Evolutionary conservation across 2,797 vertebrate species (phyloP), one percentile per base, ranked within the genome.

Genomic region (Pipistrellus pygmaeus): DNA sequence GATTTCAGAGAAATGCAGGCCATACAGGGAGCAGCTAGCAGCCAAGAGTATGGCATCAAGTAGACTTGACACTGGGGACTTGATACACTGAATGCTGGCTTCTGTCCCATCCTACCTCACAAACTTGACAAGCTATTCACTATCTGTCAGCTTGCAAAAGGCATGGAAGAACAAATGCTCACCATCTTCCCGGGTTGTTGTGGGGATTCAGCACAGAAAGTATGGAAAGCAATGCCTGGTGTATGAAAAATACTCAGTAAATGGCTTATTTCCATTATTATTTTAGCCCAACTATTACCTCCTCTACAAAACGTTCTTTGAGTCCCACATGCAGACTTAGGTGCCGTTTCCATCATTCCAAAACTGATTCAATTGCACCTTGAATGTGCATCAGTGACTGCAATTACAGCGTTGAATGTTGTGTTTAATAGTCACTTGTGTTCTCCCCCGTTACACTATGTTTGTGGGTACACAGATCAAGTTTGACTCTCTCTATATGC

Each of bases 241-340:
- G 25, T 1, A 41, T 3, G 48, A 30, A 72, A 62, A 68, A 0
- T 48, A 15, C 9, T 38, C 7, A 13, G 6, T 53, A 27, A 93
- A 53, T 30, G 21, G 12, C 32, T 85, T 88, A 3, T 55, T 82
- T 90, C 85, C 21, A 15, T 60, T 87, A 64, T 75, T 4, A 85
- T 69, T n/a, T 60, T 41, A 73, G 25, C 44, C 71, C 41, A 46
- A 27, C 13, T 83, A 30, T 64, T 85, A 12, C 15, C 75, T 80
- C 7, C 15, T 90, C 30, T 64, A 3, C 10, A 30, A 57, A 53
- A 27, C 5, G 5, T 35, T 27, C 64, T 25, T 75, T 73, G 62
- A 69, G 55, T 64, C 32, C 75, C 51, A 73, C 5, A 60, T 57
- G 12, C 9, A 62, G 35, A 35, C 10, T 12, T 51, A 48, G 44